Evolutionary conservation across 2,888 invertebrate genomes (phyloP), one percentile per base, ranked within the genome.

Genomic region (Euplexia lucipara): DNA sequence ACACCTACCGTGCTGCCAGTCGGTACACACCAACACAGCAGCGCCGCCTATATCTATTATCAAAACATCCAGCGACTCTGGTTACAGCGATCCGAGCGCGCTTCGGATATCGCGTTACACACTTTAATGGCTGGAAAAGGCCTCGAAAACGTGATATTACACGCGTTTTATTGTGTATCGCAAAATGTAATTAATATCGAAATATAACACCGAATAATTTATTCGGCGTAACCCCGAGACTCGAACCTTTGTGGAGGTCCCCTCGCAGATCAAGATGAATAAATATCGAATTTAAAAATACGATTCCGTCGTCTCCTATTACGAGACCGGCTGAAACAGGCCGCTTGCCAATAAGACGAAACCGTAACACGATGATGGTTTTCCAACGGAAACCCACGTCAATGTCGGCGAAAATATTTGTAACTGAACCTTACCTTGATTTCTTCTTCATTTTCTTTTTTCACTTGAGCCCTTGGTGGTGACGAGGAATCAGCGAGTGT

Each of bases 371-470:
- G 89, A 92, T 88, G 89, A 92, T 90, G 86, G 82, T 88, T 85
- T 86, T 86, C 87, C 85, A 88, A 88, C 91, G 92, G 93, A 93
- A 93, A 89, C 88, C 84, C 84, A 68, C 83, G 73, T 81, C 81
- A 83, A 83, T 82, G 73, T 83, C 73, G 62, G 52, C 58, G 39
- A 84, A 85, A 87, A 86, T 82, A 81, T 86, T 76, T 74, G 59
- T 69, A 77, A 81, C 54, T 59, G 75, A 82, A 78, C 71, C 86
- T 88, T 94, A 97, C 97, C 96, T 97, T 97, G 89, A 97, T 97
- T 94, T 97, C 97, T 94, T 97, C 97, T 92, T 97, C 97, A 83
- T 96, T 95, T 89, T 97, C 97, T 91, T 97, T 97, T 91, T 97
- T 97, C 79, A 96, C 95, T 85, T 91, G 92, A 47, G 91, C 84